These are phyloP conservation scores for Dromius quadrimaculatus DNA, from an alignment of 2,888 invertebrate species.

Conservation along the genomic window DNA sequence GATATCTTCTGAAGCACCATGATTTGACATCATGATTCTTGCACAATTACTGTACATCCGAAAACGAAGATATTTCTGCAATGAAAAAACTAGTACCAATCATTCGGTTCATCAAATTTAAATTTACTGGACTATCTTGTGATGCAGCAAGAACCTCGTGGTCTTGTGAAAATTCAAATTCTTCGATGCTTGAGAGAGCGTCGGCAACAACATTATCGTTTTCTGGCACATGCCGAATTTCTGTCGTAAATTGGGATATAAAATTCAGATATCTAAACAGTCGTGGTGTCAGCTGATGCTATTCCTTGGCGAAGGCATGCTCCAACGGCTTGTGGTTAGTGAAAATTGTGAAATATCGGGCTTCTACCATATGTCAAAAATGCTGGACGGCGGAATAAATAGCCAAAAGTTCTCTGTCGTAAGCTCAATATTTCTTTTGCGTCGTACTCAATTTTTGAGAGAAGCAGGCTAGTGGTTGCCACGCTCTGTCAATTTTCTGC, in stretches of 20 bases:
- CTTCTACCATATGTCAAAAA: constrained; percentile 61
- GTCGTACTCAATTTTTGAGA: constrained; percentile 58
- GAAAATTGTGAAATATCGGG: constrained; percentile 57
- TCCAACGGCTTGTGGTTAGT: constrained; percentile 61
- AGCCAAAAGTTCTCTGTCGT: constrained; percentile 60
- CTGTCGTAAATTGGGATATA: constrained; percentile 59
- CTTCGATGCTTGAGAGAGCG: constrained; percentile 58
- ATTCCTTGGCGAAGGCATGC: constrained; percentile 58
- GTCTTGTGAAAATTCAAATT: no score
- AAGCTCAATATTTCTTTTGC: constrained; percentile 59
- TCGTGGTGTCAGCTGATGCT: constrained; percentile 58
- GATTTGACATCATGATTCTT: no score
- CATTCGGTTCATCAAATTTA: no score
- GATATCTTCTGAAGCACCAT: no score
- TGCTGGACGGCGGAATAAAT: constrained; percentile 59
- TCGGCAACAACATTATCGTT: no score
- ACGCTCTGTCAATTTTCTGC: no score
- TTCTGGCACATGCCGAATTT: constrained; percentile 58
- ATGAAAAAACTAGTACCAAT: no score
- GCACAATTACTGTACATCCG: no score
- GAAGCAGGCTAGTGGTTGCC: constrained; percentile 59
- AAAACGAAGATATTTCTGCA: no score
- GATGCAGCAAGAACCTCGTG: no score
- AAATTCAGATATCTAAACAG: constrained; percentile 36
- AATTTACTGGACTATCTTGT: no score